Conservation (phyloP, 2,113 vertebrate species). For the Heterotilapia buettikoferi region DNA sequence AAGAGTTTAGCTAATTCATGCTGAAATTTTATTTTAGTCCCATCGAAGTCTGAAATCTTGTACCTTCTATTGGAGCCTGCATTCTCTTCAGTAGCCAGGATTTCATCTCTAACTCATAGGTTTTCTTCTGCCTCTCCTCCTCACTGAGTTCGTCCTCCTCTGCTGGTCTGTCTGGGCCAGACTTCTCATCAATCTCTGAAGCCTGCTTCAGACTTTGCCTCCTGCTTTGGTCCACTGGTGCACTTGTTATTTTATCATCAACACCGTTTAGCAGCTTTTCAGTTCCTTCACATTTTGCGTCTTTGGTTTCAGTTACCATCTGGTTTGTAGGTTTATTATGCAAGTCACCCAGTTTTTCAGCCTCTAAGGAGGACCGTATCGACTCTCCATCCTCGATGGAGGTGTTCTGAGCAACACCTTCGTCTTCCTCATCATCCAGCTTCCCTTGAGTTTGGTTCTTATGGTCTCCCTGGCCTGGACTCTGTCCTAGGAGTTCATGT, state of each 20-base stretch:
- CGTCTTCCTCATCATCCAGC: constrained; percentile 52
- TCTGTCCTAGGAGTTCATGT: background rate
- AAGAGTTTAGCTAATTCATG: background rate
- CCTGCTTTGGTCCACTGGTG: constrained; percentile 29
- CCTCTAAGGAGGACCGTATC: constrained; percentile 8
- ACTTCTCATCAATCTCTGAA: constrained; percentile 36
- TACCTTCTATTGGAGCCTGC: constrained; percentile 94
- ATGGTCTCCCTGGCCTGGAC: background rate
- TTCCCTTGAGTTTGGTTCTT: constrained; percentile 28
- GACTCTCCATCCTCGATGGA: constrained; percentile 54
- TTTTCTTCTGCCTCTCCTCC: constrained; percentile 66
- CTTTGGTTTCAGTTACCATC: constrained; percentile 27
- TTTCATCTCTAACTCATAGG: constrained; percentile 78
- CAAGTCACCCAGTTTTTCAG: background rate
- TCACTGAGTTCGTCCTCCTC: constrained; percentile 25
- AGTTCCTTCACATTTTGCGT: background rate
- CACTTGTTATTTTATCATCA: background rate
- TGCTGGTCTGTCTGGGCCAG: constrained; percentile 50
- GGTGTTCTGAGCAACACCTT: constrained; percentile 51
- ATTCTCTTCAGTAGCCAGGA: constrained; percentile 91
- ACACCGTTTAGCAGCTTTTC: constrained; percentile 16
- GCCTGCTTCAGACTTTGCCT: constrained; percentile 42
- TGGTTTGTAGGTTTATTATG: background rate
- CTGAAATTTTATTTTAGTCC: background rate
- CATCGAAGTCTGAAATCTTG: background rate